Base-by-base conservation (phyloP, 1,140 invertebrate species). In the Phenacoccus solenopsis region DNA sequence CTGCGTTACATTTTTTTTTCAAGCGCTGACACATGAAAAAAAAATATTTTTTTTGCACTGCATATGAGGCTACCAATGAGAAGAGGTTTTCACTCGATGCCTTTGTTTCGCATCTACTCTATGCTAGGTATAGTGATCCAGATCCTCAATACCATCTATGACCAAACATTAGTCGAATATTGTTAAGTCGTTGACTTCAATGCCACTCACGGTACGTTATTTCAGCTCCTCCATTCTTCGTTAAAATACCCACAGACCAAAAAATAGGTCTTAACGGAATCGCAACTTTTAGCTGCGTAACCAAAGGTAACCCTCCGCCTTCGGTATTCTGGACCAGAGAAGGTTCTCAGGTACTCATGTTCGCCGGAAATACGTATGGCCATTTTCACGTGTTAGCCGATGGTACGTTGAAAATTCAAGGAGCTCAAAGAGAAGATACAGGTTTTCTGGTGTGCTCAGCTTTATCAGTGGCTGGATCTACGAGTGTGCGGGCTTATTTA, bases 391-490 rank as follows among this genome's bases (percentile, higher is more conserved):
- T 95, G 12, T 83, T 83, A 2, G 80, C 85, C 0, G 88, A 91
- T 72, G 91, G 91, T 57, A 89, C 86, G 25, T 80, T 94, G 4
- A 83, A 83, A 69, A 90, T 95, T 70, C 85, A 86, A 73, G 84
- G 86, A 69, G 87, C 90, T 0, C 83, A 86, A 75, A 85, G 87
- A 69, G 88, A 91, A 70, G 93, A 96, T 77, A 85, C 89, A 69
- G 93, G 92, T 3, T 90, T 88, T 76, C 89, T 93, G 74, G 87
- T 93, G 0, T 96, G 93, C 77, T 92, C 90, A 56, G 92, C 91
- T 5, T 84, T 94, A 64, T 93, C 89, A 75, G 87, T 89, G 13
- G 90, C 91, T n/a, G 93, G 92, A 12, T 91, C 89, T 1, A 86
- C 86, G 28, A 90, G 89, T 28, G 87, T 87, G 3, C 85, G 88